These are phyloP conservation scores for Diceros bicornis DNA, from an alignment of 2,797 vertebrate species.

Conservation along the genomic window DNA sequence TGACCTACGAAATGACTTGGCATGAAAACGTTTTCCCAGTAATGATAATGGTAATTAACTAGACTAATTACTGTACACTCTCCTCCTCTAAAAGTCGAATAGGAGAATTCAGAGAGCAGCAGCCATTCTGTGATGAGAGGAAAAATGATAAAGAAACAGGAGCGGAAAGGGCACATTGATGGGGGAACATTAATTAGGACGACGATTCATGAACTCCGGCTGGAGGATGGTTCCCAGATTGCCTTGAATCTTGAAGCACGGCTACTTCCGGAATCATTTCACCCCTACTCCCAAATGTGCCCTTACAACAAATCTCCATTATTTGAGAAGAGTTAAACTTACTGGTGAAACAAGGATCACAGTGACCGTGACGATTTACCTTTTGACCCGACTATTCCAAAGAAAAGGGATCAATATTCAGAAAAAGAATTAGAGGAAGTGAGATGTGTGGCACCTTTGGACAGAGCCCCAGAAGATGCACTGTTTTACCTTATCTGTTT, in stretches of 20 bases:
- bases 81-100: not conserved
- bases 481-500: not conserved
- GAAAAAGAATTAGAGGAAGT: not conserved
- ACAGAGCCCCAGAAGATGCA: not conserved
- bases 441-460: not conserved
- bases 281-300: not conserved
- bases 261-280: not conserved
- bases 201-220: not conserved
- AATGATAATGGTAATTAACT: not conserved
- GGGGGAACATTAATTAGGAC: not conserved
- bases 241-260: not conserved
- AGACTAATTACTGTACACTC: not conserved
- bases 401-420: not conserved
- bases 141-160: not conserved
- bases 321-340: slow-evolving; percentile 46
- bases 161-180: not conserved
- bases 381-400: not conserved
- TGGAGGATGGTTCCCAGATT: not conserved
- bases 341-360: not conserved
- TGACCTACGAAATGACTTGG: not conserved
- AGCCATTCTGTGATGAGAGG: slow-evolving; percentile 3
- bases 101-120: not conserved
- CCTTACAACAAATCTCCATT: not conserved
- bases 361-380: not conserved
- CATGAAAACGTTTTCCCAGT: not conserved